Base-by-base conservation (phyloP, 2,888 invertebrate species). In the Protula sp. region DNA sequence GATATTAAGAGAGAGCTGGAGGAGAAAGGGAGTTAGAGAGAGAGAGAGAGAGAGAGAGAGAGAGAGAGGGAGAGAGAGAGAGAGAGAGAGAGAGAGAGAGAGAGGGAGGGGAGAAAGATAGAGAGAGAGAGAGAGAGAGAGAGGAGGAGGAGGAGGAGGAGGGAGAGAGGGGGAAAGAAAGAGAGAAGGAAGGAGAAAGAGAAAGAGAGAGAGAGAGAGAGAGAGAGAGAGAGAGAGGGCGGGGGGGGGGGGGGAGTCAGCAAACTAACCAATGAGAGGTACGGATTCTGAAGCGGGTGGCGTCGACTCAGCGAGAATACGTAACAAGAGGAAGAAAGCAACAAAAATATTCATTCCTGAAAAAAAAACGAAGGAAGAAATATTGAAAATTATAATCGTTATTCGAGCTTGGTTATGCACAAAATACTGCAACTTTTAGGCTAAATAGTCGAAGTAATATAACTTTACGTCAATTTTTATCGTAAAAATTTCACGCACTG, bases 281-380 rank as follows among this genome's bases (percentile, higher is more conserved):
- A 72, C 69, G 24, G 67, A 63, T 24, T 65, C 63, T 2, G 72
- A 67, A 14, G 71, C 72, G 3, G 72, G 69, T 14, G 72, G 72
- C 3, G 70, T 71, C 22, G 66, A 66, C 54, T 70, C 69, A 30
- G 72, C 72, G 45, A 72, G 61, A 26, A 72, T 68, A 51, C 69
- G 61, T 30, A 72, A 62, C 54, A 72, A 54, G 45, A 72, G 60
- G 62, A 72, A 72, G 60, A 72, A 72, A 26, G 69, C 71, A 51
- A 70, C 68, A 60, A 72, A 72, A 28, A 72, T 69, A 60, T 70
- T 71, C 67, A 72, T 71, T 30, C 72, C 71, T 71, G 50, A 4
- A n/a, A 24, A 26, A 50, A n/a, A 50, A 24, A 19, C 5, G 24
- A 50, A n/a, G 24, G 24, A 50, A 38, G 19, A 38, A 38, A 38